Evolutionary conservation across 2,888 invertebrate genomes (phyloP), one percentile per base, ranked within the genome.

Genomic region (Temnothorax rugatulus): DNA sequence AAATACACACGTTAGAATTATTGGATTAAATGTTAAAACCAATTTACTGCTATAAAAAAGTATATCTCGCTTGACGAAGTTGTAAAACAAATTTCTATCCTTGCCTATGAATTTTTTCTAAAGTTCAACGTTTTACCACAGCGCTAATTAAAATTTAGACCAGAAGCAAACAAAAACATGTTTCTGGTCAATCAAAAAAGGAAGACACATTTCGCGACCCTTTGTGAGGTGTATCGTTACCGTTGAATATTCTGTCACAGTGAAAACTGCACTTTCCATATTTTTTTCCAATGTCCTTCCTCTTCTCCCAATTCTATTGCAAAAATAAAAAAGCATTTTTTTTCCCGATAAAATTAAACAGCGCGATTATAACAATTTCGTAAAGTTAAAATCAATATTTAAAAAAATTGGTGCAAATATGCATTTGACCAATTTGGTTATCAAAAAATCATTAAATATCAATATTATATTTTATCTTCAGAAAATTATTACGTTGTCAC

Each of bases 171-270:
- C 21, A 47, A 38, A 79, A 69, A 57, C 18, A 34, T 8, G 21
- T 79, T 54, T 79, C 47, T 71, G 21, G 13, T 79, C 69, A 54
- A 59, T 34, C 4, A 69, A 59, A 79, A 69, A 59, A 41, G 8
- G 18, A 79, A 71, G 44, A 69, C n/a, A 47, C 9, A 47, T 75
- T 74, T 61, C 34, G 15, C 25, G 8, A 63, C 64, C 59, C 59
- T 59, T 71, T 81, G 79, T 71, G 79, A 71, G 29, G 34, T 68
- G 15, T 71, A 71, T 9, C 25, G 25, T 52, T 76, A 52, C 54
- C 8, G 21, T 34, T 59, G 34, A 81, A 81, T 68, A 44, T 52
- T 77, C 52, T 61, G 41, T 68, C 71, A 44, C 57, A 15, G 57
- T 47, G 25, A 71, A 71, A 81, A 61, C 71, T 59, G 59, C 59